Evolutionary conservation across 2,797 vertebrate genomes (phyloP), one percentile per base, ranked within the genome.

Genomic region (Babyrousa celebensis): DNA sequence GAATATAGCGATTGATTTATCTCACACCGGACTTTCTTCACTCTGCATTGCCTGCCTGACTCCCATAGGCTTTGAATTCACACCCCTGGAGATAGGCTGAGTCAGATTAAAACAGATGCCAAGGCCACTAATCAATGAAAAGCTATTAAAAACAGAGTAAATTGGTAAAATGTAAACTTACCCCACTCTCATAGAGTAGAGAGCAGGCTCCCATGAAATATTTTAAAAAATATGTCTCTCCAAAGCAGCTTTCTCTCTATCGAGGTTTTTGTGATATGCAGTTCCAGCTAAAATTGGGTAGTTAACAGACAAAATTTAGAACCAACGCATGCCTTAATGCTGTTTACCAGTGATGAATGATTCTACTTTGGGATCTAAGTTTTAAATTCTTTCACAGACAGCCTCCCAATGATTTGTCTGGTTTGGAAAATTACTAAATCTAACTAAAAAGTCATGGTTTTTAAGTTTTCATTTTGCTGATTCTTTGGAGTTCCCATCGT

Each of bases 101-200:
- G 27, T 67, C 21, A 84, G 72, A 88, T n/a, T 71, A 68, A 91
- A 95, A 88, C 36, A 77, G 86, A 72, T 32, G 87, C 77, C 65
- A 67, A 16, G 5, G 48, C 52, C 11, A 62, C 40, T 27, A 74
- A 48, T 63, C 52, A 80, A 71, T 48, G 62, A 79, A 79, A 86
- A 79, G 32, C 71, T 94, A 74, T 88, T 77, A 88, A 95, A 68
- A 68, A 8, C 14, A 62, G 52, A 68, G 27, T 65, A 62, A 72
- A 88, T 79, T 1, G 1, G 52, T 74, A 56, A 95, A 88, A 67
- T 43, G 52, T 32, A n/a, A 84, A 86, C 52, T 71, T n/a, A 15
- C 10, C 54, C 6, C 10, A 2, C 17, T 91, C 36, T 25, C 16
- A 29, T 21, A 72, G 18, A 63, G 15, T 21, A 72, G 18, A 63